phyloP scores from a whole-genome alignment of 2,113 vertebrate genomes.

The Podarcis cretensis region DNA sequence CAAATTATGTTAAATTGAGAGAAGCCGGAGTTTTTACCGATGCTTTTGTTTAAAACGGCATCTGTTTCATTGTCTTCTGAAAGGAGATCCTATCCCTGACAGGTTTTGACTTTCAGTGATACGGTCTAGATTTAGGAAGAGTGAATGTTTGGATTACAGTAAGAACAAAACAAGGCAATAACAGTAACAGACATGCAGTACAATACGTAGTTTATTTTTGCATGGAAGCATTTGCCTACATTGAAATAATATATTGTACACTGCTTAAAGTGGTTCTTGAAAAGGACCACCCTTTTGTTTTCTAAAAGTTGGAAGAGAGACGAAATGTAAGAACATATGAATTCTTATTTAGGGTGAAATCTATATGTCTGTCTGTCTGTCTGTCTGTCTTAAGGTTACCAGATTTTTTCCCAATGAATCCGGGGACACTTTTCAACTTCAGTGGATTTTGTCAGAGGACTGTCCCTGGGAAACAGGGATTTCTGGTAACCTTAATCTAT shows the following conservation, averaged over 20 bases:
- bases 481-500: no score
- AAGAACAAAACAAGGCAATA: not conserved
- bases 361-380: not conserved
- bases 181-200: not conserved
- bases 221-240: not conserved
- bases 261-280: not conserved
- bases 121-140: not conserved
- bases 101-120: not conserved
- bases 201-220: not conserved
- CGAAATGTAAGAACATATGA: not conserved
- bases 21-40: not conserved
- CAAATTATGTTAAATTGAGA: not conserved
- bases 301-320: not conserved
- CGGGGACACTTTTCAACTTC: no score
- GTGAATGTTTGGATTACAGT: not conserved
- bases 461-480: no score
- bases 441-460: no score
- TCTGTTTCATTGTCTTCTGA: not conserved
- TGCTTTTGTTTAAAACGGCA: not conserved
- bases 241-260: not conserved
- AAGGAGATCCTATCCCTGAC: not conserved
- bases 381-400: no score
- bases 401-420: no score
- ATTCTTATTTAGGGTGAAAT: not conserved
- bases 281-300: no score